Evolutionary conservation across 2,888 invertebrate species (phyloP), one percentile per base, ranked within the genome.

Genomic region (Macrophya alboannulata): DNA sequence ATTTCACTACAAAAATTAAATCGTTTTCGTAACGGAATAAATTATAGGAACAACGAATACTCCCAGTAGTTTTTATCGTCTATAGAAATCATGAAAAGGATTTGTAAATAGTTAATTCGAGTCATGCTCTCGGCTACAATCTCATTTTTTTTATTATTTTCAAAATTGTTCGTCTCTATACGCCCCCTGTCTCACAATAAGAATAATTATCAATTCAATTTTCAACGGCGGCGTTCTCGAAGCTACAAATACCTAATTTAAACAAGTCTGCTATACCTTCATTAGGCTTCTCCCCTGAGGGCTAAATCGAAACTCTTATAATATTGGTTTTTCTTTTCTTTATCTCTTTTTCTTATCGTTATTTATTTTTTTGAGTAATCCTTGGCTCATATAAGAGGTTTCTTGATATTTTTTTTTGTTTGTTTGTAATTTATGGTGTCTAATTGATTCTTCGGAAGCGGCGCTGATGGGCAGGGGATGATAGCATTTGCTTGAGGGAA

Each of bases 401-500:
- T 17, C 21, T 81, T 15, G n/a, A 12, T 21, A 3, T 21, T 12
- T 62, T 81, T 0, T 81, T 12, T 21, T n/a, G 31, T 31, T 31
- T 31, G 31, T 31, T n/a, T 40, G 40, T 21, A 40, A 59, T 79
- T 62, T 84, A 81, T 85, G 65, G 25, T 71, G 25, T 79, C 79
- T 86, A 89, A 65, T 87, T 85, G 48, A 86, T 45, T 51, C 87
- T 85, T 85, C 89, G 90, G 4, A 88, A 83, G 65, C 89, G 90
- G 76, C 86, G 86, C 4, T 90, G 89, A 10, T 90, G 88, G 45
- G 90, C 88, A 15, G 90, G 88, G 2, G 90, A 89, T 10, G 90
- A 87, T 40, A 91, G 87, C 93, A 93, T 91, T 84, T 93, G 92
- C 25, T 89, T 90, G 65, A 93, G 86, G n/a, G 93, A 92, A 85